These are phyloP conservation scores for Tineola bisselliella DNA, from an alignment of 2,888 invertebrate species.

Conservation along the genomic window DNA sequence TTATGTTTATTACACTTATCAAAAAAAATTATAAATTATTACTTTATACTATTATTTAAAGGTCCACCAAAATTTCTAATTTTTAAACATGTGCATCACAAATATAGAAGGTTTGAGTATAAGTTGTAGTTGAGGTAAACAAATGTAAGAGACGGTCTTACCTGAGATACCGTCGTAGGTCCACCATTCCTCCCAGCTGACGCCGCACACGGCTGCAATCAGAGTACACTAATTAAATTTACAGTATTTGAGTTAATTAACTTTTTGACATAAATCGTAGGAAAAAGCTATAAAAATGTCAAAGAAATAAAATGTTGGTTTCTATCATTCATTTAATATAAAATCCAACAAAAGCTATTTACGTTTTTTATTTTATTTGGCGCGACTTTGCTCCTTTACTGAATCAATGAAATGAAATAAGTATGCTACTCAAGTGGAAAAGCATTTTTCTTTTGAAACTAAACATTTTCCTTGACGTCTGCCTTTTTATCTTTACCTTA, in stretches of 20 bases:
- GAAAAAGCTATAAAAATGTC: neutral
- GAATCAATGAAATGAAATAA: conserved; percentile 38
- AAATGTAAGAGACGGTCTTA: conserved; percentile 47
- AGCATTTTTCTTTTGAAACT: conserved; percentile 40
- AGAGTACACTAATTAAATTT: conserved; percentile 53
- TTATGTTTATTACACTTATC: no score
- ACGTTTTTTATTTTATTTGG: conserved; percentile 10
- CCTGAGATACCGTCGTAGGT: conserved; percentile 95
- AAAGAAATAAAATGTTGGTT: neutral
- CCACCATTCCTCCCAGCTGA: conserved; percentile 97
- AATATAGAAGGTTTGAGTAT: no score
- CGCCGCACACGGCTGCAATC: conserved; percentile 77
- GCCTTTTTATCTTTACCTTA: conserved; percentile 11
- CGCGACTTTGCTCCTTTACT: conserved; percentile 17
- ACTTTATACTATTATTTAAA: no score
- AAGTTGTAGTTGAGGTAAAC: neutral
- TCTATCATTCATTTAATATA: neutral
- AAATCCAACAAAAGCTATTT: conserved; percentile 3
- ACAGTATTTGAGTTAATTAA: neutral
- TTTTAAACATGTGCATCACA: no score
- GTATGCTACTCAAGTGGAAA: conserved; percentile 39
- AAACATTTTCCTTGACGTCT: conserved; percentile 30
- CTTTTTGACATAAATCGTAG: neutral
- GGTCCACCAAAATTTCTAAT: no score
- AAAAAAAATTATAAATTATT: no score